These are phyloP conservation scores for Petroica traversi DNA, from an alignment of 2,113 vertebrate species.

Conservation along the genomic window DNA sequence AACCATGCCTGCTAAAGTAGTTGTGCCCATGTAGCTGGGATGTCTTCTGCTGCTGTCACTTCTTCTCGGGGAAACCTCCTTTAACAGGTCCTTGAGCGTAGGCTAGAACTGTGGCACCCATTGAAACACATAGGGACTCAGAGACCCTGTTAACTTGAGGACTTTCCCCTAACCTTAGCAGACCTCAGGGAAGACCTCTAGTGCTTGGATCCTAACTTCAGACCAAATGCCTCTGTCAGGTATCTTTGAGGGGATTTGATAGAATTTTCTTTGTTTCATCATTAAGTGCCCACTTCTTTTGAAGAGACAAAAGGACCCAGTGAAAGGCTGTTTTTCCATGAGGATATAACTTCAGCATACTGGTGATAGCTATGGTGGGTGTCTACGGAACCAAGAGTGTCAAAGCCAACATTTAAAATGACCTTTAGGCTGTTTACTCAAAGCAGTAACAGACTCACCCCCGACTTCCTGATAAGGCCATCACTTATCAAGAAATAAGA, in stretches of 20 bases:
- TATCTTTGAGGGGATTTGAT: background rate
- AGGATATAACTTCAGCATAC: background rate
- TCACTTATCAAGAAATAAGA: conserved; percentile 62
- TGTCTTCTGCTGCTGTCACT: background rate
- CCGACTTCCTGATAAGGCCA: conserved; percentile 62
- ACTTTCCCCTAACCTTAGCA: background rate
- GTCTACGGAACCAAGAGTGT: conserved; percentile 47
- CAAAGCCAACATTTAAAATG: conserved; percentile 59
- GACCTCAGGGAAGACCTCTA: background rate
- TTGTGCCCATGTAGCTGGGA: background rate
- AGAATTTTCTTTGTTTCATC: background rate
- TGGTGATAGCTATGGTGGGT: conserved; percentile 29
- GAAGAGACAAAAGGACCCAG: background rate
- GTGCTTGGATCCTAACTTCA: background rate
- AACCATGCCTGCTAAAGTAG: background rate
- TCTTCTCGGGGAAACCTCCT: background rate
- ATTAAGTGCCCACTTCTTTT: background rate
- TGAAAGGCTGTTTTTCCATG: conserved; percentile 26
- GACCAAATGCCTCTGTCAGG: background rate
- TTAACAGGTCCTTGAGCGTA: background rate
- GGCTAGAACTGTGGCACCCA: background rate
- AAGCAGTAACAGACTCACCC: conserved; percentile 60
- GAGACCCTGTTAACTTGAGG: background rate
- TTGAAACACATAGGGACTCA: background rate
- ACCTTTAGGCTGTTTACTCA: conserved; percentile 69